These are phyloP conservation scores for Ennomos quercinarius DNA, from an alignment of 2,888 invertebrate species.

Conservation along the genomic window DNA sequence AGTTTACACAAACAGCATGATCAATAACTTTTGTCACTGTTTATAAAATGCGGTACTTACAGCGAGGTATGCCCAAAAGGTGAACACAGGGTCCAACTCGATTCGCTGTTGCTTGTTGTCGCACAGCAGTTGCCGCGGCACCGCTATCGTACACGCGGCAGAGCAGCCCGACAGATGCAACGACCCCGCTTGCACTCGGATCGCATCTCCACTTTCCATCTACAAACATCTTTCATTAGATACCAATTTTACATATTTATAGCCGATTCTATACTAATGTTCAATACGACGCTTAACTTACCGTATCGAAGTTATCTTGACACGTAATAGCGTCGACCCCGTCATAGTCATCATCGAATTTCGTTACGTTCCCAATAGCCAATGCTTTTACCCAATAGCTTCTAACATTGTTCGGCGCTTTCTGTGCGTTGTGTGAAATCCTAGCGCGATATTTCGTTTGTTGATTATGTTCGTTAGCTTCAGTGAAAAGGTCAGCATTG, in stretches of 20 bases:
- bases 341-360: conserved; percentile 58
- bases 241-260: not conserved
- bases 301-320: conserved; percentile 65
- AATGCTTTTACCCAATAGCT: conserved; percentile 70
- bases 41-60: conserved; percentile 67
- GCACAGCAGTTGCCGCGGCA: conserved; percentile 85
- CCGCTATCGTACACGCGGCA: conserved; percentile 86
- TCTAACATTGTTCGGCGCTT: conserved; percentile 55
- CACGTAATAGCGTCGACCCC: conserved; percentile 64
- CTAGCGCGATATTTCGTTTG: conserved; percentile 59
- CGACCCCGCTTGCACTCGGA: conserved; percentile 62
- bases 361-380: conserved; percentile 53
- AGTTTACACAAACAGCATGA: too few relatives aligned
- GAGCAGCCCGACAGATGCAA: conserved; percentile 78
- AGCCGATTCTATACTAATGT: conserved; percentile 2
- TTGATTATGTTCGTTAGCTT: conserved; percentile 56
- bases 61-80: conserved; percentile 90
- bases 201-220: conserved; percentile 50
- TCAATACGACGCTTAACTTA: conserved; percentile 38
- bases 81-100: conserved; percentile 87
- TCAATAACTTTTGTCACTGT: too few relatives aligned
- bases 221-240: conserved; percentile 28
- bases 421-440: conserved; percentile 64
- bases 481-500: conserved; percentile 59
- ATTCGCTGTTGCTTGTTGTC: conserved; percentile 84